Conservation (phyloP, 2,797 vertebrate species). For the Spinibarbus caldwelli region DNA sequence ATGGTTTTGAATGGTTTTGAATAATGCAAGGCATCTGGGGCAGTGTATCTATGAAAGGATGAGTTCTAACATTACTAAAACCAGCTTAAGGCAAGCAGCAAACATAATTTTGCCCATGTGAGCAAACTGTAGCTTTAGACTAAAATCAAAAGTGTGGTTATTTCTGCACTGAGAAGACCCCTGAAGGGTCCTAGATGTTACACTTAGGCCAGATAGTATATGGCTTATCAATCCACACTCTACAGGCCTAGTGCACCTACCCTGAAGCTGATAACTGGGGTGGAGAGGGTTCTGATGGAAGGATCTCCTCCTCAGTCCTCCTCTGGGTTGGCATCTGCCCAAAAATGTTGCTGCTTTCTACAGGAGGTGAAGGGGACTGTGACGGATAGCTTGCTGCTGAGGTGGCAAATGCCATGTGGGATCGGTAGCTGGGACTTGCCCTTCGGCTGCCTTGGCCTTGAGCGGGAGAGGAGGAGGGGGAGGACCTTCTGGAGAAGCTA, state of each 20-base stretch:
- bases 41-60: slow-evolving; percentile 52
- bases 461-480: slow-evolving; percentile 93
- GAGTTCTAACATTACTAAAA: slow-evolving; percentile 38
- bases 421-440: slow-evolving; percentile 84
- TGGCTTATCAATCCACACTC: slow-evolving; percentile 64
- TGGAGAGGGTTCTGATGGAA: slow-evolving; percentile 92
- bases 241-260: slow-evolving; percentile 86
- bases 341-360: slow-evolving; percentile 91
- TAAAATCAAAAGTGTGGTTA: not conserved
- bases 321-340: slow-evolving; percentile 91
- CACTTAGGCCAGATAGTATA: slow-evolving; percentile 69
- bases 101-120: slow-evolving; percentile 17
- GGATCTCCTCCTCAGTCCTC: slow-evolving; percentile 91
- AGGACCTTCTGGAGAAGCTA: slow-evolving; percentile 95
- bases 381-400: slow-evolving; percentile 89
- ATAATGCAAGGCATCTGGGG: slow-evolving; percentile 55
- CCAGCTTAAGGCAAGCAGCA: slow-evolving; percentile 48
- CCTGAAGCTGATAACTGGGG: slow-evolving; percentile 94
- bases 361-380: slow-evolving; percentile 85
- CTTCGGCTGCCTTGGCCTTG: slow-evolving; percentile 85
- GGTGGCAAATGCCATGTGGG: slow-evolving; percentile 88
- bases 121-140: slow-evolving; percentile 12
- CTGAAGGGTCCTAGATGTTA: slow-evolving; percentile 42
- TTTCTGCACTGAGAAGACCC: slow-evolving; percentile 55
- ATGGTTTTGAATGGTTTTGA: slow-evolving; percentile 59